Percentiles rank a stretch among this genome's conserved stretches.
Evolutionary conservation across 1,140 invertebrate species (phyloP).

Genomic region (Aphidius ervi): DNA sequence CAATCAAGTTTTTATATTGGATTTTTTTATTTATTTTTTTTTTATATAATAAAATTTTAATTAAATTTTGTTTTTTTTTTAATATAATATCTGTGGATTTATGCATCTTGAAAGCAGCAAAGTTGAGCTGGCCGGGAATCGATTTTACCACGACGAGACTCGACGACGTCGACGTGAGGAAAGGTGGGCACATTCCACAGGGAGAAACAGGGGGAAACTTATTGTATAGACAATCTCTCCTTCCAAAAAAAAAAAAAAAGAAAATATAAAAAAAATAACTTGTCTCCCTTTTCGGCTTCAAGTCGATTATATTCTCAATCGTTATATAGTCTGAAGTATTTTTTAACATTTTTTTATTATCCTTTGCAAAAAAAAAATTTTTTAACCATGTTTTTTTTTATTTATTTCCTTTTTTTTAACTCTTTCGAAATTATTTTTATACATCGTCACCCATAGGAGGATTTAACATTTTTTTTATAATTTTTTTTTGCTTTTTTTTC

Average conservation of each 20-base stretch:
- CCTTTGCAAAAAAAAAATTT: too few species aligned
- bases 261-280: constrained; percentile 1
- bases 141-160: constrained; percentile 22
- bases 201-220: too few species aligned
- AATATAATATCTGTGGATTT: too few species aligned
- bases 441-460: not conserved
- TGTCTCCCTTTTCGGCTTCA: constrained; percentile 15
- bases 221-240: too few species aligned
- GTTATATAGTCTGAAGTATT: not conserved
- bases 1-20: too few species aligned
- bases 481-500: not conserved
- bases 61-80: too few species aligned
- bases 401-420: not conserved
- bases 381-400: not conserved
- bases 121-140: constrained; percentile 18
- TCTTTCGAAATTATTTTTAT: constrained; percentile 11
- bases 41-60: too few species aligned
- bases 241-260: not conserved
- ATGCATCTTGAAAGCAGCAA: too few species aligned
- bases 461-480: not conserved
- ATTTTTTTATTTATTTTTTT: too few species aligned
- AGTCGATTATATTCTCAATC: not conserved
- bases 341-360: too few species aligned
- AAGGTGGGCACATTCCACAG: not conserved
- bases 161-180: constrained; percentile 22